Evolutionary conservation across 2,888 invertebrate genomes (phyloP).

Genomic region (Dynastes hyllus): DNA sequence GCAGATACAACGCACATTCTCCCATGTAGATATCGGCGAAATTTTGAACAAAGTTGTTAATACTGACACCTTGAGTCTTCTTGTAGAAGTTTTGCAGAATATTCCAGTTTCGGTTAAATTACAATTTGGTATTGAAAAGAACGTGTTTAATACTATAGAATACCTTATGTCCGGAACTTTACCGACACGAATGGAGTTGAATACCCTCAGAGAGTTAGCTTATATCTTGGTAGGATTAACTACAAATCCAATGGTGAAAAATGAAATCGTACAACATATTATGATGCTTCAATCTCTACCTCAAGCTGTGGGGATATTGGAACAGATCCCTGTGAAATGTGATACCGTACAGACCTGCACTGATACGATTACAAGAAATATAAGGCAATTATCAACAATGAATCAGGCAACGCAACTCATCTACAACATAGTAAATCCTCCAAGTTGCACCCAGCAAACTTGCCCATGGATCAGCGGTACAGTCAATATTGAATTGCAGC

Average conservation of each 20-base stretch:
- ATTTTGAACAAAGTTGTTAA: background rate
- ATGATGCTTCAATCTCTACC: background rate
- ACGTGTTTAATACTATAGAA: background rate
- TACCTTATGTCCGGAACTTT: background rate
- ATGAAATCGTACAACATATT: background rate
- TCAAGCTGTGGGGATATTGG: background rate
- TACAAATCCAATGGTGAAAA: background rate
- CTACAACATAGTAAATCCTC: background rate
- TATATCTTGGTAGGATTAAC: background rate
- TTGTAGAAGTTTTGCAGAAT: background rate
- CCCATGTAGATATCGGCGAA: background rate
- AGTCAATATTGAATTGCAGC: background rate
- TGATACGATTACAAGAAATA: background rate
- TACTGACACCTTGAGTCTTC: background rate
- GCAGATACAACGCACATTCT: background rate
- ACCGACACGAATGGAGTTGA: background rate
- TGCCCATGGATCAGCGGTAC: background rate
- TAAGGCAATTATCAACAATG: background rate
- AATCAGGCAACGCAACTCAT: background rate
- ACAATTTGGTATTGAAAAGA: background rate
- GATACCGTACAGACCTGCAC: background rate
- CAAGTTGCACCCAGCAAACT: background rate
- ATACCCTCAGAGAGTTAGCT: background rate
- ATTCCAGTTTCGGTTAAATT: background rate
- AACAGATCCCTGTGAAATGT: constrained; percentile 7